Base-by-base conservation (phyloP, 2,797 vertebrate species). In the Molossus molossus region DNA sequence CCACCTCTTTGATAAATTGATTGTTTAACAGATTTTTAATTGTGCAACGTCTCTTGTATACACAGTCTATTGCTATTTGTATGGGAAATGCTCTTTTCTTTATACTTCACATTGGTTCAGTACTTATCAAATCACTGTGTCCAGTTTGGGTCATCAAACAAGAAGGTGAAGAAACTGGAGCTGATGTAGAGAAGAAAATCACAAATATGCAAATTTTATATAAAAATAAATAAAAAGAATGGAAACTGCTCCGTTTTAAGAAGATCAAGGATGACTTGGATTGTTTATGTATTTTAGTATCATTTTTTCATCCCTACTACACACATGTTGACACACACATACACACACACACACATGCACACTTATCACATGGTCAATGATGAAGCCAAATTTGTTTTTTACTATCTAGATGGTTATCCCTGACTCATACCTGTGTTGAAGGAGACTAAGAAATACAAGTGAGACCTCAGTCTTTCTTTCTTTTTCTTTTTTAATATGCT, bases 181-280 rank as follows among this genome's bases (percentile, higher is more conserved):
- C 57, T 9, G 9, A 86, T 67, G 45, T 29, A 60, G 55, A 60
- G 57, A 67, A 87, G 18, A 73, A 27, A 87, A 60, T 93, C 62
- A 93, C 45, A 87, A 72, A 29, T 37, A 82, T n/a, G 29, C n/a
- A 96, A 77, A 55, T 81, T 8, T 83, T 83, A 70, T 17, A 53
- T n/a, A 37, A 65, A 88, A 93, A 83, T 45, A 20, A 55, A 45
- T 45, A 40, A 45, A 70, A 57, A 85, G 27, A 90, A 86, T 75
- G 87, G 58, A 91, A 83, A 25, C 12, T 65, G 9, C 62, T 94
- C 40, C 79, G 23, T 33, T 87, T 89, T 85, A 95, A 88, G 65
- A 27, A 94, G 14, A 57, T 79, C 64, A 64, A 65, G 27, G 37
- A 40, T 94, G 27, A 76, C 21, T 90, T 55, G 14, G 1, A 76